Conservation (phyloP, 2,888 invertebrate genomes). For the Acrobeloides nanus region DNA sequence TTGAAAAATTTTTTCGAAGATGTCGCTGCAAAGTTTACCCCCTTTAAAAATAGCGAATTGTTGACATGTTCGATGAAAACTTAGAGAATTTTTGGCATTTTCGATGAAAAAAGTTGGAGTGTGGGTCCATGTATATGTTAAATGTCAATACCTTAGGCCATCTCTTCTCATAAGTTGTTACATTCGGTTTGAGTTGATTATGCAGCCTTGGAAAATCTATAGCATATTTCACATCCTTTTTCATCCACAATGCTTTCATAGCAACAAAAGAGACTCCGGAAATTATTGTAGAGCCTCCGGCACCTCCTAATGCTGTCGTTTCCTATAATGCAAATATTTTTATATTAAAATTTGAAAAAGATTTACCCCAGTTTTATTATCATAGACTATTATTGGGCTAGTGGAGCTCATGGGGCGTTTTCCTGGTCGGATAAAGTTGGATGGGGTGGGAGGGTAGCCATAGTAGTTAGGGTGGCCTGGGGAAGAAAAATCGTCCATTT, state of each 20-base stretch:
- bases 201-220: slow-evolving; percentile 56
- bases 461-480: slow-evolving; percentile 58
- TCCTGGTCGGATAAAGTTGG: slow-evolving; percentile 74
- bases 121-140: too few relatives aligned
- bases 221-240: slow-evolving; percentile 69
- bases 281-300: slow-evolving; percentile 25
- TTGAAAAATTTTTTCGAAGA: too few relatives aligned
- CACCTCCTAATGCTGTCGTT: slow-evolving; percentile 19
- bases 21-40: too few relatives aligned
- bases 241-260: slow-evolving; percentile 69
- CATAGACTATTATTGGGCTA: slow-evolving; percentile 74
- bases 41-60: too few relatives aligned
- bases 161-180: slow-evolving; percentile 16
- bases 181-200: slow-evolving; percentile 62
- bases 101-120: too few relatives aligned
- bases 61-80: too few relatives aligned
- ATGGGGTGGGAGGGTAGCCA: slow-evolving; percentile 65
- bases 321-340: slow-evolving; percentile 59
- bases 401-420: slow-evolving; percentile 83
- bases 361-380: slow-evolving; percentile 54
- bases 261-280: slow-evolving; percentile 58
- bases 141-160: slow-evolving; percentile 19
- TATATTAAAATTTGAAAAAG: too few relatives aligned
- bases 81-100: too few relatives aligned
- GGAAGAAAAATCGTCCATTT: slow-evolving; percentile 83